Conservation (phyloP, 2,888 invertebrate genomes). For the Podotricha telesiphe region DNA sequence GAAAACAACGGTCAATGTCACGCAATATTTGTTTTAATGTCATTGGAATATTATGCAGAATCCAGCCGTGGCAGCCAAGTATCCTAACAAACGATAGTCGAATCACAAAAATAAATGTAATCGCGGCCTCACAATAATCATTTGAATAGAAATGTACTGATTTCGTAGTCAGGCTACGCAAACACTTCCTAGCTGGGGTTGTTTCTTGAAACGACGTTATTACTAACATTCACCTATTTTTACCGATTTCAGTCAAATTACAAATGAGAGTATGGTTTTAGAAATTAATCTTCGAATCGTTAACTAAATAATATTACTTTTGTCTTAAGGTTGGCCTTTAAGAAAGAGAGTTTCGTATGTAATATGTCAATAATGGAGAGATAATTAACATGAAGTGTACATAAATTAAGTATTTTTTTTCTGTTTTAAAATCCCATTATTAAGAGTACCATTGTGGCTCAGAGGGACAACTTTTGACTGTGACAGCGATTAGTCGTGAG, state of each 20-base stretch:
- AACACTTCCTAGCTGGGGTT: constrained; percentile 35
- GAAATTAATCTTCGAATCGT: neutral
- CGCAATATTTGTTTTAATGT: constrained; percentile 38
- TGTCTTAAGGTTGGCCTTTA: too few species aligned
- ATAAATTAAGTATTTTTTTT: too few species aligned
- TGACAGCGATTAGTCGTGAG: too few species aligned
- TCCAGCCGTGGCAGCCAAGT: constrained; percentile 50
- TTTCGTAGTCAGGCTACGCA: constrained; percentile 53
- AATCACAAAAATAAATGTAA: constrained; percentile 77
- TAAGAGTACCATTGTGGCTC: too few species aligned
- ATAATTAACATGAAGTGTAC: too few species aligned
- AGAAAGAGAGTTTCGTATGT: too few species aligned
- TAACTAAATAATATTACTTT: too few species aligned
- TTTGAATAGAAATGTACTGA: constrained; percentile 81
- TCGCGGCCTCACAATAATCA: constrained; percentile 77
- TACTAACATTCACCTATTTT: constrained; percentile 15
- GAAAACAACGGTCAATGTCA: constrained; percentile 41
- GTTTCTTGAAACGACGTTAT: constrained; percentile 12
- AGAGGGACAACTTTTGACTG: too few species aligned
- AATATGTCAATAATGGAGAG: too few species aligned
- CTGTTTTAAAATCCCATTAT: too few species aligned
- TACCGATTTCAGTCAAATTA: neutral
- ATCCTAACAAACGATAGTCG: constrained; percentile 52
- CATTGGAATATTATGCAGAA: constrained; percentile 55
- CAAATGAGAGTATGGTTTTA: neutral